Percentiles rank a stretch among this genome's conserved stretches.
These are phyloP conservation scores for Podarcis siculus DNA, from an alignment of 2,797 vertebrate species.

Conservation along the genomic window DNA sequence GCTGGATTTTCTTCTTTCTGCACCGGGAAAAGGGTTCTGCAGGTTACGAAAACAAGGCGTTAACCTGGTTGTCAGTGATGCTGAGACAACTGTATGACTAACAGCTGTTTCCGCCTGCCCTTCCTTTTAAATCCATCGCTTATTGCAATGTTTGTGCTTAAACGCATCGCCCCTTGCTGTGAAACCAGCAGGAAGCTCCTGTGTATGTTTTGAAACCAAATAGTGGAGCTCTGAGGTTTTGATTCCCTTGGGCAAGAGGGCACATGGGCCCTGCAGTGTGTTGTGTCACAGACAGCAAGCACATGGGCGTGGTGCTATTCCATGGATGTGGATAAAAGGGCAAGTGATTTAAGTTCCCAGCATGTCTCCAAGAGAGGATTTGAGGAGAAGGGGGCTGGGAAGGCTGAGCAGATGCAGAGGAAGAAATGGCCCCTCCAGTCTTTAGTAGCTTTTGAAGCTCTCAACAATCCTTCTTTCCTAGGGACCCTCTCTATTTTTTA, in stretches of 20 bases:
- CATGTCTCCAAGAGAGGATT: neutral
- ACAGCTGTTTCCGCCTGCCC: neutral
- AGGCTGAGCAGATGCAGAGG: neutral
- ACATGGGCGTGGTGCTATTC: neutral
- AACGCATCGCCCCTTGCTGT: neutral
- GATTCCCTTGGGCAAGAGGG: neutral
- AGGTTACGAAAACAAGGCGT: neutral
- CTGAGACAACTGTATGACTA: neutral
- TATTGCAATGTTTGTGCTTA: neutral
- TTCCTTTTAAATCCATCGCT: neutral
- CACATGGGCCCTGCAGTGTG: neutral
- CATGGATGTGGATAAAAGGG: neutral
- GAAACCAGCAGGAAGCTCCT: neutral
- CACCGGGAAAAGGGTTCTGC: too few relatives aligned
- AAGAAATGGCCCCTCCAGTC: neutral
- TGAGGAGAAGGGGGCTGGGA: too few relatives aligned
- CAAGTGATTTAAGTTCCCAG: rapidly evolving
- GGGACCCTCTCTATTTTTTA: neutral
- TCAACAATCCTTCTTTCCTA: neutral
- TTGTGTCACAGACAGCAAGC: neutral
- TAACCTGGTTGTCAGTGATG: neutral
- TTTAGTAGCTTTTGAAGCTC: neutral
- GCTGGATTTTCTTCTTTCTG: too few relatives aligned
- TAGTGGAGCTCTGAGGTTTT: rapidly evolving
- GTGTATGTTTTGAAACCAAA: neutral